Evolutionary conservation across 2,113 vertebrate species (phyloP).

Genomic region (Dolichallabes microphthalmus): DNA sequence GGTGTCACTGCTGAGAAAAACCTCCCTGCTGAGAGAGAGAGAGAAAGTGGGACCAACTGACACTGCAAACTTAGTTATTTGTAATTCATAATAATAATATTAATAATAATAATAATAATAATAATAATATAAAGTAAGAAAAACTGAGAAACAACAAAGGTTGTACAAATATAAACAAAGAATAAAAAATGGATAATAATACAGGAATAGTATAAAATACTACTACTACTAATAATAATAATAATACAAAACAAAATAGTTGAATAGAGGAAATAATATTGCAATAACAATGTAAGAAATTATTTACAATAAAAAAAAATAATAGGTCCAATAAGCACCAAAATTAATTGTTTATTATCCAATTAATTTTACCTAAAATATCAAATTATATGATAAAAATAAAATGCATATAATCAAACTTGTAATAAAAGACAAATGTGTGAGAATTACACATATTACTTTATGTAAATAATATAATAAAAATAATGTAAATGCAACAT

Average conservation of each 20-base stretch:
- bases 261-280: too few species aligned
- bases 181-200: too few species aligned
- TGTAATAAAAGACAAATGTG: not conserved
- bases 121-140: too few species aligned
- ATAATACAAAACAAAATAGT: too few species aligned
- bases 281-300: too few species aligned
- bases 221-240: too few species aligned
- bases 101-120: not conserved
- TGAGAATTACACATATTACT: not conserved
- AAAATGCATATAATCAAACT: not conserved
- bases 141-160: too few species aligned
- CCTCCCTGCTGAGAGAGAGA: conserved; percentile 1
- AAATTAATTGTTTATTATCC: too few species aligned
- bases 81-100: not conserved
- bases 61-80: not conserved
- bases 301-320: not conserved
- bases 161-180: too few species aligned
- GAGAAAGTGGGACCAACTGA: not conserved
- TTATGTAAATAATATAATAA: not conserved
- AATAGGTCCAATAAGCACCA: not conserved
- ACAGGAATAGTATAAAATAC: too few species aligned
- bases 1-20: conserved; percentile 9
- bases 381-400: not conserved
- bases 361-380: not conserved
- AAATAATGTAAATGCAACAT: not conserved